Conservation (phyloP, 2,888 invertebrate species). For the Leucophenga montana region DNA sequence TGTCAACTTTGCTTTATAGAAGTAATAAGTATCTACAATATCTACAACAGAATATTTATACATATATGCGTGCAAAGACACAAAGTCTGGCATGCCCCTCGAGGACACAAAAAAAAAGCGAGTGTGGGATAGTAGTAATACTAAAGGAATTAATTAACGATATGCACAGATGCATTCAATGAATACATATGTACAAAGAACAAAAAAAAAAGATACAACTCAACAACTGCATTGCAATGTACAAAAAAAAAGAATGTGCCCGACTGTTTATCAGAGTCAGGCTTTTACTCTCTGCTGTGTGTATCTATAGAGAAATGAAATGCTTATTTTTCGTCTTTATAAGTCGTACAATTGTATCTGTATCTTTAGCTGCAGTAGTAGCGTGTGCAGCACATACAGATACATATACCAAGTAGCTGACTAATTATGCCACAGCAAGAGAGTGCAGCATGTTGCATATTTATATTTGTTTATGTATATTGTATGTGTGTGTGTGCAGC, state of each 20-base stretch:
- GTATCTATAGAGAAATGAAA: too few species aligned
- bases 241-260: not conserved
- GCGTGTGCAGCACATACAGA: too few species aligned
- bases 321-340: too few species aligned
- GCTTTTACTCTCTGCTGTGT: too few species aligned
- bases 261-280: not conserved
- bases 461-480: slow-evolving; percentile 12
- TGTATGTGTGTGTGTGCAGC: not conserved
- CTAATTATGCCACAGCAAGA: slow-evolving; percentile 12
- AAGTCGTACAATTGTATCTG: too few species aligned
- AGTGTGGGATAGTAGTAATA: not conserved
- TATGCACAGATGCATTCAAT: slow-evolving; percentile 21
- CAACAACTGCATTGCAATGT: not conserved
- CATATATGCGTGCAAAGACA: slow-evolving; percentile 19
- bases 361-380: too few species aligned
- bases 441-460: slow-evolving; percentile 21
- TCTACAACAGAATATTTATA: not conserved
- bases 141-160: slow-evolving; percentile 18
- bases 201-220: not conserved
- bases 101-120: not conserved
- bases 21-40: too few species aligned
- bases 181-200: not conserved
- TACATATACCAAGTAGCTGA: not conserved
- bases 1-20: slow-evolving; percentile 38
- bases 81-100: not conserved